These are phyloP conservation scores for Tachycineta bicolor DNA, from an alignment of 2,113 vertebrate species.

Conservation along the genomic window DNA sequence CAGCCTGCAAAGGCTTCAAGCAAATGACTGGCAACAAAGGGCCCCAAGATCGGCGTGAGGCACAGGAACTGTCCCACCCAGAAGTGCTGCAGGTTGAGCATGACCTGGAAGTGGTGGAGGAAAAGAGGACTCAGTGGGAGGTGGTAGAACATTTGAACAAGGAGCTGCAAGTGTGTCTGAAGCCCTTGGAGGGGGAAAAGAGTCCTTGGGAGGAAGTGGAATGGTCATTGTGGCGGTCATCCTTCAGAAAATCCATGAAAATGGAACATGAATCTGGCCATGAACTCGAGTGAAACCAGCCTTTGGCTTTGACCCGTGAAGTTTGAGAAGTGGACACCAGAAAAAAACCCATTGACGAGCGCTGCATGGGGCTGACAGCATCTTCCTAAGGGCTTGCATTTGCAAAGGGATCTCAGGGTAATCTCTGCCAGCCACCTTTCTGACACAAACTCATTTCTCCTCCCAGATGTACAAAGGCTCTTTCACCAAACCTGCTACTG, in stretches of 20 bases:
- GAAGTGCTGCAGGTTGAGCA: too few relatives aligned
- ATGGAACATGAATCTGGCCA: not conserved
- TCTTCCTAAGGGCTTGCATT: not conserved
- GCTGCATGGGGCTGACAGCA: not conserved
- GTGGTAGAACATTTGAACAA: not conserved
- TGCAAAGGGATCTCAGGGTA: not conserved
- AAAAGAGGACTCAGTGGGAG: not conserved
- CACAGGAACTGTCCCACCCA: too few relatives aligned
- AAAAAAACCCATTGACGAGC: not conserved
- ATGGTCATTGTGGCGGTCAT: not conserved
- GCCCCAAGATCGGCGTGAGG: too few relatives aligned
- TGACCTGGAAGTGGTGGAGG: not conserved
- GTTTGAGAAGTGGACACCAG: not conserved
- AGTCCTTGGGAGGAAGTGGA: not conserved
- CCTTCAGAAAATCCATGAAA: not conserved
- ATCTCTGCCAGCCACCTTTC: not conserved
- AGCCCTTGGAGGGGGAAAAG: not conserved
- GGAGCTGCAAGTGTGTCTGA: not conserved
- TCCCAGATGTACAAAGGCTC: constrained; percentile 90
- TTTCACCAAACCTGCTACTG: constrained; percentile 84
- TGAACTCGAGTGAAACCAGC: too few relatives aligned
- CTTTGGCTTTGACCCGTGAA: not conserved
- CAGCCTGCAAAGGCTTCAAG: too few relatives aligned
- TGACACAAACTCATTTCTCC: not conserved
- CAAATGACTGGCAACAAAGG: too few relatives aligned